These are phyloP conservation scores for Campoplex nolae DNA, from an alignment of 2,888 invertebrate genomes.

Conservation along the genomic window DNA sequence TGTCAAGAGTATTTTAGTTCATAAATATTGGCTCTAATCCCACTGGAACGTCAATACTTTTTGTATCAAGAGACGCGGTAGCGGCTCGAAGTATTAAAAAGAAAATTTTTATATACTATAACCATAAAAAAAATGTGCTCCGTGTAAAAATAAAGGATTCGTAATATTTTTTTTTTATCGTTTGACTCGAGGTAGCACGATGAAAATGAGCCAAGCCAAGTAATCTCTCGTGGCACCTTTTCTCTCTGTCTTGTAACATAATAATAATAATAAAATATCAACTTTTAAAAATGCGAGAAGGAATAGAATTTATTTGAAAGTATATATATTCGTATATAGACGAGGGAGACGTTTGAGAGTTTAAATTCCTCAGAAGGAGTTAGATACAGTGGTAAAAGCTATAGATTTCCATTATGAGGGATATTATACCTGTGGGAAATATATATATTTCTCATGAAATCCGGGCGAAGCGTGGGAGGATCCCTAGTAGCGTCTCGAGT, in stretches of 20 bases:
- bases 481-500: constrained; percentile 31
- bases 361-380: background rate
- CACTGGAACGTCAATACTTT: too few species aligned
- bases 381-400: background rate
- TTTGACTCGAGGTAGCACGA: too few species aligned
- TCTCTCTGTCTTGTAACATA: background rate
- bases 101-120: too few species aligned
- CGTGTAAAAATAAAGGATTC: too few species aligned
- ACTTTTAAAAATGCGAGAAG: background rate
- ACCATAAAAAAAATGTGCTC: too few species aligned
- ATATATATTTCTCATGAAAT: constrained; percentile 54
- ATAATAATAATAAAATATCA: background rate
- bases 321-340: background rate
- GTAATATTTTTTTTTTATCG: too few species aligned
- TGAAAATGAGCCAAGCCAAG: background rate
- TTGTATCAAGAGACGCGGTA: too few species aligned
- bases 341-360: background rate
- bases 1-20: background rate
- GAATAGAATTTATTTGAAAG: background rate
- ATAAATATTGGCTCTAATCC: background rate
- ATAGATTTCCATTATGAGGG: background rate
- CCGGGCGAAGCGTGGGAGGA: constrained; percentile 54
- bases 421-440: constrained; percentile 63
- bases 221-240: background rate
- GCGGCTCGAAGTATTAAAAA: too few species aligned